These are phyloP conservation scores for Neoitamus cyanurus DNA, from an alignment of 2,888 invertebrate species.

Conservation along the genomic window DNA sequence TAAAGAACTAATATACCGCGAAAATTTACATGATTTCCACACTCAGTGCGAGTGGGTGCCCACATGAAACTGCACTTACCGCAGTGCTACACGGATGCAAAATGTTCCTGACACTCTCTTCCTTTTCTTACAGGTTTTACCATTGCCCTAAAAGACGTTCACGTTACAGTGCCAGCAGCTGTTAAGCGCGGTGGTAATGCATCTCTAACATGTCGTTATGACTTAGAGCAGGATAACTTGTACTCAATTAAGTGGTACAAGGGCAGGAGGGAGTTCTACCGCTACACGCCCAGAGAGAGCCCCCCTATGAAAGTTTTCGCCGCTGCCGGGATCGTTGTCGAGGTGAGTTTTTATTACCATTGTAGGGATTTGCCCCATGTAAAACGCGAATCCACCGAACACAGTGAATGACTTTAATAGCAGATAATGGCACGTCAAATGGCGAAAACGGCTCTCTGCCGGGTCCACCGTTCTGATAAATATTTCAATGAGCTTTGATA, in stretches of 20 bases:
- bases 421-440: conserved; percentile 33
- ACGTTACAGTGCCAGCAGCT: conserved; percentile 72
- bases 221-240: conserved; percentile 74
- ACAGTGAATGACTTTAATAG: conserved; percentile 9
- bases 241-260: conserved; percentile 79
- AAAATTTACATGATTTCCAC: neutral
- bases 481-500: conserved; percentile 38
- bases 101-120: conserved; percentile 50
- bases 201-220: conserved; percentile 72
- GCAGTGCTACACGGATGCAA: conserved; percentile 18
- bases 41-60: neutral
- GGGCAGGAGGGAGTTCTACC: conserved; percentile 73
- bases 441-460: neutral
- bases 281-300: conserved; percentile 73
- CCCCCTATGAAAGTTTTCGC: conserved; percentile 74
- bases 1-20: neutral
- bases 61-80: conserved; percentile 40
- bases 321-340: conserved; percentile 72
- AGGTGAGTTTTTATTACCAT: conserved; percentile 65
- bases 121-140: conserved; percentile 54
- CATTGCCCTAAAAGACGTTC: conserved; percentile 69
- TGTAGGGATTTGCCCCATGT: conserved; percentile 11
- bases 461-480: conserved; percentile 11
- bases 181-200: conserved; percentile 71
- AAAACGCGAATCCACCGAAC: neutral